phyloP scores from a whole-genome alignment of 2,113 vertebrate genomes.

The Rissa tridactyla region DNA sequence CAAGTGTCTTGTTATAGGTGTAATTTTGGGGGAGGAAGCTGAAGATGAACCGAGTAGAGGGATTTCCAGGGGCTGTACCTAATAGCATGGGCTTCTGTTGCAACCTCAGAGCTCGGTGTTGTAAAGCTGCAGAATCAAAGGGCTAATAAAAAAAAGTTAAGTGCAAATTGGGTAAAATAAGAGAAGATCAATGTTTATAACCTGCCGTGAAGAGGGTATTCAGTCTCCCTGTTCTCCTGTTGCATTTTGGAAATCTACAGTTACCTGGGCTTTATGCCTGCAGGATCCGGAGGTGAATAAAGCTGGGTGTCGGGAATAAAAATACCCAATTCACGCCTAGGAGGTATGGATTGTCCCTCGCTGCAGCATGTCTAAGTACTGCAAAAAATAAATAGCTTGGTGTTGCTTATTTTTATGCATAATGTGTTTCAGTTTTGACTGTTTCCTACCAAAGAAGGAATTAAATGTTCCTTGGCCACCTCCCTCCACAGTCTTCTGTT shows the following conservation, averaged over 20 bases:
- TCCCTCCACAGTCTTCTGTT: not conserved
- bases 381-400: not conserved
- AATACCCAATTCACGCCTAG: not conserved
- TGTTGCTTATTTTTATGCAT: conserved; percentile 42
- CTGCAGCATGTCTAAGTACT: conserved; percentile 22
- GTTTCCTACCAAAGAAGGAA: conserved; percentile 21
- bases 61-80: not conserved
- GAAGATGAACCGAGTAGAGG: not conserved
- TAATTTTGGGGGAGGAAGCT: not conserved
- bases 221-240: conserved; percentile 29
- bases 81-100: not conserved
- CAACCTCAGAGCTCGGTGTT: not conserved
- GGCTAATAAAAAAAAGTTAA: conserved; percentile 53
- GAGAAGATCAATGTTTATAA: conserved; percentile 41
- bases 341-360: not conserved
- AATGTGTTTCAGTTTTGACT: conserved; percentile 7
- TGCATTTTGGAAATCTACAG: conserved; percentile 56
- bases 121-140: conserved; percentile 44
- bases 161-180: conserved; percentile 54
- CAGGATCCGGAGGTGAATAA: conserved; percentile 6
- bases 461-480: not conserved
- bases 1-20: not conserved
- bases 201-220: not conserved
- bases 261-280: conserved; percentile 1
- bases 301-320: conserved; percentile 2